Evolutionary conservation across 2,113 vertebrate genomes (phyloP).

Genomic region (Ploceus nigricollis): DNA sequence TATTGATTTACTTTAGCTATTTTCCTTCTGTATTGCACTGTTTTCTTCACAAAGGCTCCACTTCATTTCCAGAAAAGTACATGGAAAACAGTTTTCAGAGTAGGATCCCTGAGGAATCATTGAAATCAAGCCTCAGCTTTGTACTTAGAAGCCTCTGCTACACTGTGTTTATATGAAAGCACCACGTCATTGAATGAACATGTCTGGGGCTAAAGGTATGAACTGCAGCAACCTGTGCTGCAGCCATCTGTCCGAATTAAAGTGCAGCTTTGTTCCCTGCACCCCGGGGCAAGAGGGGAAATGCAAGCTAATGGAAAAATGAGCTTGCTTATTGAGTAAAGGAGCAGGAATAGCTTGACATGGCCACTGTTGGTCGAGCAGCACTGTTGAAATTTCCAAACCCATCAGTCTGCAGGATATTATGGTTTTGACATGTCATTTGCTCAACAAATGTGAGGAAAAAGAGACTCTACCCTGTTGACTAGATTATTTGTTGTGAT

Average conservation of each 20-base stretch:
- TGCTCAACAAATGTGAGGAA: background rate
- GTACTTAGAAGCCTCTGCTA: background rate
- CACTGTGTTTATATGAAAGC: background rate
- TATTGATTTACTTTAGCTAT: background rate
- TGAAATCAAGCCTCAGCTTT: background rate
- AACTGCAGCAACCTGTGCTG: background rate
- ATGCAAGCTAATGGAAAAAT: background rate
- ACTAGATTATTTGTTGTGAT: conserved; percentile 23
- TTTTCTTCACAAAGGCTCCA: background rate
- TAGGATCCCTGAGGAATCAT: background rate
- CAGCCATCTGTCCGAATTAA: background rate
- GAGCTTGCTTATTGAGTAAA: background rate
- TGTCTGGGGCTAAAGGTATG: background rate
- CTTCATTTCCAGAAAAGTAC: background rate
- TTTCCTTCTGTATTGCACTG: background rate
- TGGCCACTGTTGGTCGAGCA: background rate
- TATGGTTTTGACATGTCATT: background rate
- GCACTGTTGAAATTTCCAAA: background rate
- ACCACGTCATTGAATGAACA: background rate
- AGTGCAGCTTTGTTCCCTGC: background rate
- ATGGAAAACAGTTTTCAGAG: background rate
- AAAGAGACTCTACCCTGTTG: background rate
- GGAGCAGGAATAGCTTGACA: background rate
- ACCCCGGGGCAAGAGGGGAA: background rate
- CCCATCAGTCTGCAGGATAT: background rate